Evolutionary conservation across 2,888 invertebrate genomes (phyloP), one percentile per base, ranked within the genome.

Genomic region (Melieria crassipennis): DNA sequence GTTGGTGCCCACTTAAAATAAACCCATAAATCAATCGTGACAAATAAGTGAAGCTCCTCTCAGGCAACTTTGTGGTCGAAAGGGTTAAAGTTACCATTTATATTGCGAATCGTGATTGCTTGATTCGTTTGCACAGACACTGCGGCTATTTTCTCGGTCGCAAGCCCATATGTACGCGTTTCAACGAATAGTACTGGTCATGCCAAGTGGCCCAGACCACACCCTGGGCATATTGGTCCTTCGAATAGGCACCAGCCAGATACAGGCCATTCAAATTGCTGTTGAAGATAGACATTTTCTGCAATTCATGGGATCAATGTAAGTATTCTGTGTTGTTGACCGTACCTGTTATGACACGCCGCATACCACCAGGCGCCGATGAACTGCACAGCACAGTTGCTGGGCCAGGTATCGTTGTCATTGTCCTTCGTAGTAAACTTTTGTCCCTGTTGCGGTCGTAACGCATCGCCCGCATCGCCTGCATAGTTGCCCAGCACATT

Each of bases 331-430:
- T 30, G 30, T 2, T 2, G 30, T 16, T n/a, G 3, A 43, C 46
- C 52, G 43, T 46, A 90, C 90, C 90, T 90, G 76, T 89, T 89
- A 76, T 91, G 92, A 77, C 92, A 92, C 55, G 90, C 89, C 78
- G 89, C 90, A 82, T 92, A 92, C 92, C 92, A 92, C 92, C 92
- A 92, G 2, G 90, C 92, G 1, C 92, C 92, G 3, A 89, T 89
- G 75, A 92, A 92, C 68, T 90, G 89, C 56, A 86, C 83, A 0
- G 92, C 91, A 82, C 92, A 92, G 71, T 89, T 90, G 2, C 91
- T 91, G 70, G 91, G 91, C 45, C 87, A 87, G 90, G 90, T 91
- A 79, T 92, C 92, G 75, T 91, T 90, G 80, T 92, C 92, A 65
- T 88, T 82, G 80, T 92, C 92, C 60, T 86, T 87, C 0, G 92